Percentiles rank a stretch among this genome's conserved stretches.
Evolutionary conservation across 2,113 vertebrate genomes (phyloP).

Genomic region (Bufo gargarizans): DNA sequence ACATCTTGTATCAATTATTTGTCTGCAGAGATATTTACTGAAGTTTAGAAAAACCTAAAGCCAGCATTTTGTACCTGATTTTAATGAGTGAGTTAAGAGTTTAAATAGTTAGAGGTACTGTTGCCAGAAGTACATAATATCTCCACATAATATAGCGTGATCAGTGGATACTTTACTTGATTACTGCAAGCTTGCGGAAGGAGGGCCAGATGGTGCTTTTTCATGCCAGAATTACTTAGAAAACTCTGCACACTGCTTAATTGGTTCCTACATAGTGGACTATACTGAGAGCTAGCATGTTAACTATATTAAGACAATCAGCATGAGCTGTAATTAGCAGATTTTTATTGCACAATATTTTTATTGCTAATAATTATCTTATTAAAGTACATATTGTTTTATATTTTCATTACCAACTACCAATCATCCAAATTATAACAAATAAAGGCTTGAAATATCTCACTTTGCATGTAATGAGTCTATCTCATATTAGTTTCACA

Average conservation of each 20-base stretch:
- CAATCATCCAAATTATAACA: background rate
- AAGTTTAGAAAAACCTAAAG: conserved; percentile 42
- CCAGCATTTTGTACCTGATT: conserved; percentile 26
- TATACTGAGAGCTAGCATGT: conserved; percentile 34
- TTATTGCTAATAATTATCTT: conserved; percentile 40
- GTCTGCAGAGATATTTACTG: background rate
- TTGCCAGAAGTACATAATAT: conserved; percentile 46
- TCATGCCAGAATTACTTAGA: conserved; percentile 51
- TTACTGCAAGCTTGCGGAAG: conserved; percentile 54
- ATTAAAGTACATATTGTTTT: conserved; percentile 12
- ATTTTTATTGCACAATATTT: conserved; percentile 45
- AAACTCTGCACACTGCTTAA: conserved; percentile 43
- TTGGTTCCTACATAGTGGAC: conserved; percentile 46
- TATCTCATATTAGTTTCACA: too few relatives aligned
- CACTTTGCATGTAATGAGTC: too few relatives aligned
- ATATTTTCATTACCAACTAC: conserved; percentile 26
- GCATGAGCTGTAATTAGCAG: conserved; percentile 44
- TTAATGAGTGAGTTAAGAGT: conserved; percentile 43
- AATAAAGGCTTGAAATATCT: too few relatives aligned
- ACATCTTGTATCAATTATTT: background rate
- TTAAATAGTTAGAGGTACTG: conserved; percentile 36
- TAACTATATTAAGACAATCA: conserved; percentile 51
- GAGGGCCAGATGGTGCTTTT: conserved; percentile 53
- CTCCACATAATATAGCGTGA: conserved; percentile 48
- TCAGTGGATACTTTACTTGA: conserved; percentile 56